These are phyloP conservation scores for Sardinella longiceps DNA, from an alignment of 2,797 vertebrate species.

Conservation along the genomic window DNA sequence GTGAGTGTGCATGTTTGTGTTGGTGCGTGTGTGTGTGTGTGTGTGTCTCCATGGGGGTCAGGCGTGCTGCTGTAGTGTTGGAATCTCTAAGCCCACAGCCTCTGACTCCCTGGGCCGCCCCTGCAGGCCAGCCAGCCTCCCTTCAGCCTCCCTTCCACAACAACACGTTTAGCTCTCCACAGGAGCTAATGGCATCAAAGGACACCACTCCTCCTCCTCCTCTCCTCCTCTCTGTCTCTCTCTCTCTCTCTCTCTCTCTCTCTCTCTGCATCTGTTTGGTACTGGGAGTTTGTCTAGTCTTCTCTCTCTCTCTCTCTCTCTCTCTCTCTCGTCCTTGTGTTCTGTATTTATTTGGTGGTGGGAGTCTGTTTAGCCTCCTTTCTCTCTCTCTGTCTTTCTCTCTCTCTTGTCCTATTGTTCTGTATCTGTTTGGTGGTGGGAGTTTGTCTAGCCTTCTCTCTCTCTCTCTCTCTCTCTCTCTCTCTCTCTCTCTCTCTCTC, in stretches of 20 bases:
- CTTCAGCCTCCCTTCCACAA: too few relatives aligned
- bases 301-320: background rate
- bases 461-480: too few relatives aligned
- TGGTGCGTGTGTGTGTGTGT: too few relatives aligned
- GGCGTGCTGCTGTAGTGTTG: conserved; percentile 54
- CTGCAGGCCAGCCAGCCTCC: conserved; percentile 59
- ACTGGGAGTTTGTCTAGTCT: too few relatives aligned
- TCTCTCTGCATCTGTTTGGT: too few relatives aligned
- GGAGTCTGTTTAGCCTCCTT: too few relatives aligned
- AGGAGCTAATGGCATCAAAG: conserved; percentile 70
- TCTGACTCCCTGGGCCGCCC: conserved; percentile 48
- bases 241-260: background rate
- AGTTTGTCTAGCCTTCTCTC: too few relatives aligned
- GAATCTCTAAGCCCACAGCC: conserved; percentile 63
- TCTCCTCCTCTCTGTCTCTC: conserved; percentile 47
- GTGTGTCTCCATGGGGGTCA: conserved; percentile 43
- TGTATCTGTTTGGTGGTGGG: too few relatives aligned
- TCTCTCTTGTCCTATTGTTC: too few relatives aligned
- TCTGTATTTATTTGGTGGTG: background rate
- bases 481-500: too few relatives aligned
- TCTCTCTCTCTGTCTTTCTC: too few relatives aligned
- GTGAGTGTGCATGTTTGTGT: too few relatives aligned
- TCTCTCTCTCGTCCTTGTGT: background rate
- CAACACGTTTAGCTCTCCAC: conserved; percentile 54
- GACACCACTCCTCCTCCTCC: conserved; percentile 71